A percentile compares a stretch with the other conserved stretches of the same genome.
Evolutionary conservation across 1,140 invertebrate genomes (phyloP).

Genomic region (Choristoneura fumiferana): DNA sequence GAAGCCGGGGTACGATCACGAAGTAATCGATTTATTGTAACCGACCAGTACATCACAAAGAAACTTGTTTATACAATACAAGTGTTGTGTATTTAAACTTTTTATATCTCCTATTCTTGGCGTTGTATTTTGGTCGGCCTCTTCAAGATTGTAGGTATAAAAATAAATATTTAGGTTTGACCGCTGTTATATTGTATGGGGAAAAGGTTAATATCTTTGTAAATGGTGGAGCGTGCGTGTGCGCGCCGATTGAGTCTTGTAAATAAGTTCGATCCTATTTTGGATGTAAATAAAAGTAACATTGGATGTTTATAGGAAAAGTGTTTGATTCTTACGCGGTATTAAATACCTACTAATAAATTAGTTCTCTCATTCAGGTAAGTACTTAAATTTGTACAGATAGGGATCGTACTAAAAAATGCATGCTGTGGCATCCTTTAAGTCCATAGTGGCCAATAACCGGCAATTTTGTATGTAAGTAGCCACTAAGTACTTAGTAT

Average conservation of each 20-base stretch:
- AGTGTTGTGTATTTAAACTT: conserved; percentile 42
- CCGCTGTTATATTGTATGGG: conserved; percentile 52
- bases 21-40: conserved; percentile 62
- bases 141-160: conserved; percentile 43
- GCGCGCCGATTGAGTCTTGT: conserved; percentile 31
- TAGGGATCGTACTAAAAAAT: no score
- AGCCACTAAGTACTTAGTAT: no score
- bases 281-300: conserved; percentile 18
- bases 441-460: no score
- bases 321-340: neutral
- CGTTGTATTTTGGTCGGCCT: conserved; percentile 25
- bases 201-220: conserved; percentile 63
- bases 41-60: conserved; percentile 61
- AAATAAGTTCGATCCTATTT: conserved; percentile 30
- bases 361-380: no score
- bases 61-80: conserved; percentile 52
- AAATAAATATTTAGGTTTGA: conserved; percentile 65
- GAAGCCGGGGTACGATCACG: no score
- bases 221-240: conserved; percentile 44
- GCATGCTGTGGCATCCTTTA: no score
- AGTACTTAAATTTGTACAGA: no score
- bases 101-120: conserved; percentile 20
- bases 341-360: no score
- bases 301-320: neutral
- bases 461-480: no score